Base-by-base conservation (phyloP, 2,888 invertebrate species). In the Plagodis pulveraria region DNA sequence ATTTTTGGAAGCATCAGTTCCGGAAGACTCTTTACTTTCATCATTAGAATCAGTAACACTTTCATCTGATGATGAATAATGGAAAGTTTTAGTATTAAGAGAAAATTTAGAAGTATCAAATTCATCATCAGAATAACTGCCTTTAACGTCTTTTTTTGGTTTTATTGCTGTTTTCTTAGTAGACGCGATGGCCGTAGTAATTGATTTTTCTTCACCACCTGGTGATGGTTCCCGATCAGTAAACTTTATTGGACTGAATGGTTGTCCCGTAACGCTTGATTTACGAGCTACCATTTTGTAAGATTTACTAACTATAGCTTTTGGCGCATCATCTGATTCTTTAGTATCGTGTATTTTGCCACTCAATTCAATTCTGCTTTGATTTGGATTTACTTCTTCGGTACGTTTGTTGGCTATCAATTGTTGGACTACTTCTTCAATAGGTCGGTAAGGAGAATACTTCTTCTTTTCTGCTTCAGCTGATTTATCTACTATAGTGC, bases 261-360 rank as follows among this genome's bases (percentile, higher is more conserved):
- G 92, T 76, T 91, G 89, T n/a, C 92, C 92, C 12, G 92, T 91
- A 45, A 92, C 87, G 64, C 91, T 92, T 32, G 92, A 91, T 77
- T 92, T 92, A 50, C 92, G 78, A 45, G 92, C 91, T n/a, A 93
- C 91, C 91, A 91, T 93, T 81, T 91, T 92, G 69, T 92, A 91
- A 12, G 92, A 91, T 71, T 93, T 93, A 65, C 92, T 91, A 12
- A 92, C 83, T 63, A 91, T 89, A 49, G 89, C 85, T 74, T 86
- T 85, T 49, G 91, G 90, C 56, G 82, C 80, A 53, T 88, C 86
- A 58, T 84, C 86, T 2, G 62, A 40, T 43, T 84, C 82, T 66
- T 76, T 80, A 54, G 81, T 77, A 59, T 67, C 70, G 62, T 41
- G 72, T 58, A 65, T 60, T 36, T 62, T 38, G 66, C 65, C 77